Evolutionary conservation across 2,888 invertebrate species (phyloP), one percentile per base, ranked within the genome.

Genomic region (Drosophila lutescens): DNA sequence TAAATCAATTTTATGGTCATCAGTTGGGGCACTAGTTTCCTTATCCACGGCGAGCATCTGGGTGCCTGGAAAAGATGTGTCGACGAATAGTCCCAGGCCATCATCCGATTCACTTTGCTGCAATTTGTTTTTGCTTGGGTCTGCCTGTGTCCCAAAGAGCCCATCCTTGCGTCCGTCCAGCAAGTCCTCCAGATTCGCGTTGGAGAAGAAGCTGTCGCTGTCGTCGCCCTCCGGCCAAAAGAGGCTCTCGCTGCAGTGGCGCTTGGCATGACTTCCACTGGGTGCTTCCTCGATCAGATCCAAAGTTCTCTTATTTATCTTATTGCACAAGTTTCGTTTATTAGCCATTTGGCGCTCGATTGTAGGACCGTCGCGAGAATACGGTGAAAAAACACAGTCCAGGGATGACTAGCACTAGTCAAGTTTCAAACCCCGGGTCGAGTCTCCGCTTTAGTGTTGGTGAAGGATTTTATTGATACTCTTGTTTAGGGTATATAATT

Each of bases 221-320:
- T 90, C 90, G 13, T 91, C 90, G 12, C 79, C 79, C 46, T 91
- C 88, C 4, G 89, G 84, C 89, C 89, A 85, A 7, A 87, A 66
- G 0, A 81, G 55, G 49, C 75, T 84, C 41, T 89, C 83, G 43
- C 44, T 59, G 17, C 88, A 78, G 30, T 68, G 49, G 0, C 88
- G 80, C 57, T 88, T 88, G 12, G 75, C 57, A 67, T 65, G 55
- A 5, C 10, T 13, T 36, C 59, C 59, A 15, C 41, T 10, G 2
- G 26, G 1, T 15, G 30, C 3, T 13, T 68, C 46, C 2, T 66
- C 51, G 0, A 51, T 46, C 32, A 70, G 53, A 13, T 72, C 53
- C 12, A 26, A 43, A 50, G 9, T 20, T 47, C 68, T 46, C 17
- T 63, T 63, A 8, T 9, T 20, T 47, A 62, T 46, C 17, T 63